Conservation (phyloP, 2,797 vertebrate genomes). For the Echiichthys vipera region DNA sequence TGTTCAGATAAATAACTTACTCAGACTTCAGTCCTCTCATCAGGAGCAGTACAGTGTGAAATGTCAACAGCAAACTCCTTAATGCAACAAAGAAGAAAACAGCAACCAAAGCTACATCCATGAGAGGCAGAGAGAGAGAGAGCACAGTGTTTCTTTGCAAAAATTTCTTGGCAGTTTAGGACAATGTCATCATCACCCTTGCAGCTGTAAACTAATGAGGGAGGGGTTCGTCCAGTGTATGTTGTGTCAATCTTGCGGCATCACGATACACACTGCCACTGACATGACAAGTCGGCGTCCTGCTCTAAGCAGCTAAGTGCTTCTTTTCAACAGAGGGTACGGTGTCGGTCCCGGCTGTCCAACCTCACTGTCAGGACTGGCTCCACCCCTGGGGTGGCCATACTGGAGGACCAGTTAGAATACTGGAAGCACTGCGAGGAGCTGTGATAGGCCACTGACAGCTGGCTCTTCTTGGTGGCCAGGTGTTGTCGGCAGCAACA, state of each 20-base stretch:
- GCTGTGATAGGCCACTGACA: slow-evolving; percentile 97
- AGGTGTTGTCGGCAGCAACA: slow-evolving; percentile 98
- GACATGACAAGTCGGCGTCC: slow-evolving; percentile 50
- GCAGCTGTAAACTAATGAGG: slow-evolving; percentile 60
- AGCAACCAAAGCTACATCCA: slow-evolving; percentile 59
- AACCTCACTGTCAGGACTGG: slow-evolving; percentile 97
- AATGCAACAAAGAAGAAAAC: slow-evolving; percentile 48
- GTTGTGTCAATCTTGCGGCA: slow-evolving; percentile 37
- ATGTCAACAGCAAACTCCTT: slow-evolving; percentile 69
- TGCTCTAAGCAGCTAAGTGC: slow-evolving; percentile 40
- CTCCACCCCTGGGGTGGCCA: slow-evolving; percentile 92
- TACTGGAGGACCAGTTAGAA: slow-evolving; percentile 93
- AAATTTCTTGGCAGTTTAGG: slow-evolving; percentile 51
- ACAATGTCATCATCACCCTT: slow-evolving; percentile 40
- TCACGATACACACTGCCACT: slow-evolving; percentile 35
- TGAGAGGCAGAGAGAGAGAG: slow-evolving; percentile 44
- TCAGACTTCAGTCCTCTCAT: slow-evolving; percentile 63
- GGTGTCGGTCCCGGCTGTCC: slow-evolving; percentile 93
- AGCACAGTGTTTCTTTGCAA: slow-evolving; percentile 53
- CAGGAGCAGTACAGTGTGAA: slow-evolving; percentile 64
- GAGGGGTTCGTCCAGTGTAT: slow-evolving; percentile 38
- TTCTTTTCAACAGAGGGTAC: slow-evolving; percentile 89
- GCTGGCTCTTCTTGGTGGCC: slow-evolving; percentile 98
- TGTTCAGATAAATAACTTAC: slow-evolving; percentile 69
- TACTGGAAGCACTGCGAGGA: slow-evolving; percentile 93